Evolutionary conservation across 2,888 invertebrate genomes (phyloP).

Genomic region (Nomada ferruginata): DNA sequence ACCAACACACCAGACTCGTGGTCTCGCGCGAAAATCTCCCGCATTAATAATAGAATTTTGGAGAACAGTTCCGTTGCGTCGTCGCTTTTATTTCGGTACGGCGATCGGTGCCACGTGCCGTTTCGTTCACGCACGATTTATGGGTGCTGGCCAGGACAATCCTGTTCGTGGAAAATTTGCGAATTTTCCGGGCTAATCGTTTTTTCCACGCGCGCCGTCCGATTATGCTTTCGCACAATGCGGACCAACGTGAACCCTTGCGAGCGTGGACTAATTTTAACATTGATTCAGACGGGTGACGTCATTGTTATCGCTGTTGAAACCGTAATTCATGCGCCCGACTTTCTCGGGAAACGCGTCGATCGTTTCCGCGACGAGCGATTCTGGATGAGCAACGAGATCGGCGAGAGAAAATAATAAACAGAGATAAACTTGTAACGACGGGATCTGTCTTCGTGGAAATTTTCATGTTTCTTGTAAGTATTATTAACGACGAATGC

Average conservation of each 20-base stretch:
- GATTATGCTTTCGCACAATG: not conserved
- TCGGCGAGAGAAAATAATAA: not conserved
- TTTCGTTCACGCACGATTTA: slow-evolving; percentile 42
- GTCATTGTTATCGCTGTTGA: slow-evolving; percentile 51
- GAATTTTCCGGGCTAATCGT: slow-evolving; percentile 6
- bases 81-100: slow-evolving; percentile 71
- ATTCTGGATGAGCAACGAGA: slow-evolving; percentile 8
- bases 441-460: no score
- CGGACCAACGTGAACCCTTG: not conserved
- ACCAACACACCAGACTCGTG: not conserved
- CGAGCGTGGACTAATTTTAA: slow-evolving; percentile 55
- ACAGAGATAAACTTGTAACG: no score
- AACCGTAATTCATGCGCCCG: slow-evolving; percentile 34
- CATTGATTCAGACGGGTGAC: slow-evolving; percentile 54
- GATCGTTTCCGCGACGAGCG: slow-evolving; percentile 15
- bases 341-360: slow-evolving; percentile 44
- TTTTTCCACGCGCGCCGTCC: not conserved
- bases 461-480: no score
- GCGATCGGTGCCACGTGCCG: slow-evolving; percentile 60
- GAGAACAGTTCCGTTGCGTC: slow-evolving; percentile 59
- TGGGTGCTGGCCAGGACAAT: not conserved
- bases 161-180: slow-evolving; percentile 38
- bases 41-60: slow-evolving; percentile 70
- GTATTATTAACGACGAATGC: no score
- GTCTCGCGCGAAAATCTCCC: slow-evolving; percentile 15